A percentile compares a stretch with the other conserved stretches of the same genome.
Conservation (phyloP, 2,888 invertebrate species). For the Torymus texanus region DNA sequence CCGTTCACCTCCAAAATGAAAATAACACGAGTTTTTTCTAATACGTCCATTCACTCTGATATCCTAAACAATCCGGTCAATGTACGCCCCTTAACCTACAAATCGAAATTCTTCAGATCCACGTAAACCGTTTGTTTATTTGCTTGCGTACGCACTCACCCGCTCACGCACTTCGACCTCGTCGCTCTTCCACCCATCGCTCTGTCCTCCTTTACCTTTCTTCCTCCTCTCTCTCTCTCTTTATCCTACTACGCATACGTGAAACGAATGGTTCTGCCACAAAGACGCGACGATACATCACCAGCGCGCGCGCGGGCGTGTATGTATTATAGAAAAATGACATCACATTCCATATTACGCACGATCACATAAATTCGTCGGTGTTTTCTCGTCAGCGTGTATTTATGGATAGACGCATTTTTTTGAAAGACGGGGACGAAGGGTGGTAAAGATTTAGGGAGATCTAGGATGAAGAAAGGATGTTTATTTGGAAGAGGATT, state of each 20-base stretch:
- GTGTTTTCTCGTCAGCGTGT: constrained; percentile 19
- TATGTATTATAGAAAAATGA: constrained; percentile 2
- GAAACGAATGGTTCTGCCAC: not conserved
- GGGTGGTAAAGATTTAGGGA: constrained; percentile 8
- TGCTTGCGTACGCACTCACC: too few relatives aligned
- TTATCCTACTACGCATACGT: not conserved
- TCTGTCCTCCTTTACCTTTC: not conserved
- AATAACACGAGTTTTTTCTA: too few relatives aligned
- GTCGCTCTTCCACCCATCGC: not conserved
- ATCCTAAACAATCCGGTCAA: not conserved
- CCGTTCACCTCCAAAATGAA: too few relatives aligned
- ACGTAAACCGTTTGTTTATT: constrained; percentile 7
- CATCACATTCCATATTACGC: not conserved
- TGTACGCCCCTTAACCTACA: not conserved
- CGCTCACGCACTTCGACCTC: too few relatives aligned
- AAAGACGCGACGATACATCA: not conserved
- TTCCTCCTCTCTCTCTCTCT: not conserved
- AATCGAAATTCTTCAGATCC: not conserved
- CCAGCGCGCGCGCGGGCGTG: not conserved
- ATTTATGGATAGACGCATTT: too few relatives aligned
- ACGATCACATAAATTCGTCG: not conserved
- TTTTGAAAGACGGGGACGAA: not conserved
- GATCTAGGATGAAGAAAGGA: constrained; percentile 1
- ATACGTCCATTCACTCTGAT: too few relatives aligned
- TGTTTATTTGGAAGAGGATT: constrained; percentile 18